These are phyloP conservation scores for Platygyra sinensis DNA, from an alignment of 64 coral and sea anemone genomes.

Conservation along the genomic window DNA sequence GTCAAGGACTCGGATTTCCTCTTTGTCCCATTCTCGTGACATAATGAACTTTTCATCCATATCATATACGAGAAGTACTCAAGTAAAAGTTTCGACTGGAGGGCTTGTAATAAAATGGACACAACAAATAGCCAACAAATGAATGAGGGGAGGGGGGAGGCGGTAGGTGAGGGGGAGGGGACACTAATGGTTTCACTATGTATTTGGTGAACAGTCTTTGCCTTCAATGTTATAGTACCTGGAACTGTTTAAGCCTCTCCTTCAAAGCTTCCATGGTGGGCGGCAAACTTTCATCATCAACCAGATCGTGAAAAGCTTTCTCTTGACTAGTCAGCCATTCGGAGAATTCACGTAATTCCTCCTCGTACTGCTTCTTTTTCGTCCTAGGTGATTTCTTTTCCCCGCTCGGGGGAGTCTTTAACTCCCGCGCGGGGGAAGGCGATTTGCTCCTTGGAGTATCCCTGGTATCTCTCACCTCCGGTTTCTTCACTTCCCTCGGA, in stretches of 20 bases:
- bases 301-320: slow-evolving; percentile 81
- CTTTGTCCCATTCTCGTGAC: too few species aligned
- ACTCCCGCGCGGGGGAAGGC: slow-evolving; percentile 38
- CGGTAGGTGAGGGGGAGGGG: too few species aligned
- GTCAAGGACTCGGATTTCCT: too few species aligned
- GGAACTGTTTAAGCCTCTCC: slow-evolving; percentile 70
- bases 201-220: too few species aligned
- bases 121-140: too few species aligned
- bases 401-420: slow-evolving; percentile 48
- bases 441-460: slow-evolving; percentile 26
- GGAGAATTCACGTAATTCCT: slow-evolving; percentile 79
- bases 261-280: slow-evolving; percentile 66
- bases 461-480: neutral
- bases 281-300: slow-evolving; percentile 56
- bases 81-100: too few species aligned
- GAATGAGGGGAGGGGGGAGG: too few species aligned
- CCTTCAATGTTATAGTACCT: slow-evolving; percentile 29
- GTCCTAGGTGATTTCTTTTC: slow-evolving; percentile 82
- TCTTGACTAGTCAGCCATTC: slow-evolving; percentile 85
- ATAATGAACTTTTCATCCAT: too few species aligned
- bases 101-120: too few species aligned
- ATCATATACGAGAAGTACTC: too few species aligned
- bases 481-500: slow-evolving; percentile 6
- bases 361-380: slow-evolving; percentile 77
- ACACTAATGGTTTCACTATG: too few species aligned